phyloP scores from a whole-genome alignment of 2,888 invertebrate species.

The Nasonovia ribisnigri region DNA sequence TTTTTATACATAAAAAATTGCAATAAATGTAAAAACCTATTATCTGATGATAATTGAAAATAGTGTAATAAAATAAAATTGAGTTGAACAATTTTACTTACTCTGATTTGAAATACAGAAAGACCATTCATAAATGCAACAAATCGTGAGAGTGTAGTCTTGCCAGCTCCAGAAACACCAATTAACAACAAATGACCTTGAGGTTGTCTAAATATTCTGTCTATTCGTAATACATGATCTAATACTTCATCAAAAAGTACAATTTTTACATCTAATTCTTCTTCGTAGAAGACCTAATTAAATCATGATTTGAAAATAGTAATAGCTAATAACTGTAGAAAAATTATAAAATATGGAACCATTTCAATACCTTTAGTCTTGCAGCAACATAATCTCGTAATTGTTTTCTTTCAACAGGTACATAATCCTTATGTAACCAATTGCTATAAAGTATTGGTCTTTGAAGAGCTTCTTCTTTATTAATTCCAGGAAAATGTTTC shows the following conservation, averaged over 20 bases:
- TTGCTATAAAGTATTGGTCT: conserved; percentile 98
- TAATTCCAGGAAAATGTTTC: conserved; percentile 94
- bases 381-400: conserved; percentile 97
- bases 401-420: conserved; percentile 95
- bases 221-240: conserved; percentile 98
- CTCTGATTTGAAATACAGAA: conserved; percentile 98
- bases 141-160: conserved; percentile 98
- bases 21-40: conserved; percentile 69
- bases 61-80: background rate
- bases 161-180: conserved; percentile 98
- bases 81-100: conserved; percentile 69
- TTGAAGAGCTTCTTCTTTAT: conserved; percentile 85
- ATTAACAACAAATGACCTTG: conserved; percentile 98
- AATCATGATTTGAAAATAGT: conserved; percentile 61
- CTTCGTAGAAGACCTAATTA: conserved; percentile 93
- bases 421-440: conserved; percentile 98
- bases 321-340: conserved; percentile 18
- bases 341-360: background rate
- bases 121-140: conserved; percentile 99
- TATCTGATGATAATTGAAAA: background rate
- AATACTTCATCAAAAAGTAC: conserved; percentile 99
- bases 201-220: conserved; percentile 98
- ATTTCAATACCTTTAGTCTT: conserved; percentile 81
- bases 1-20: background rate
- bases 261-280: conserved; percentile 97